phyloP scores from a whole-genome alignment of 2,113 vertebrate genomes.

The Ceyx margarethae region DNA sequence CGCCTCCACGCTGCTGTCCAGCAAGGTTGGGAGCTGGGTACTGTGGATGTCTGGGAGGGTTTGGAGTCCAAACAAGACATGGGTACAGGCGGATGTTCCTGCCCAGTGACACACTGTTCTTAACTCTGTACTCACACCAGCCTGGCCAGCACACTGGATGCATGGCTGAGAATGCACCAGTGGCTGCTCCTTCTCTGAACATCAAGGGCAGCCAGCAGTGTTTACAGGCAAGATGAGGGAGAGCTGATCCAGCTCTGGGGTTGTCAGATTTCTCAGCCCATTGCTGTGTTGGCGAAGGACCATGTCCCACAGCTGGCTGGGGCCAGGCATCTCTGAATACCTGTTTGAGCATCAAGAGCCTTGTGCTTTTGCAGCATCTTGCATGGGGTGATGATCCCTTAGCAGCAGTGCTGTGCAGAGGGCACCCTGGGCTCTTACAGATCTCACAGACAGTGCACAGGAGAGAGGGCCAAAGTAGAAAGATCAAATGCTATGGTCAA shows the following conservation, averaged over 20 bases:
- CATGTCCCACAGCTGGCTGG: neutral
- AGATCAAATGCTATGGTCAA: neutral
- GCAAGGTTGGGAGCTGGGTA: neutral
- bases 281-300: neutral
- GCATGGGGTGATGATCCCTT: rapidly evolving
- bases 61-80: neutral
- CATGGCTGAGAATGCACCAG: neutral
- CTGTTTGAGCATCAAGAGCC: neutral
- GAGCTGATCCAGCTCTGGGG: neutral
- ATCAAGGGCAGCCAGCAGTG: rapidly evolving
- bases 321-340: neutral
- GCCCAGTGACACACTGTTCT: neutral
- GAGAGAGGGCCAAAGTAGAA: neutral
- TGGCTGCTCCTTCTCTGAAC: neutral
- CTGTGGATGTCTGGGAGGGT: neutral
- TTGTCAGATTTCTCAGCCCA: neutral
- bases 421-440: rapidly evolving
- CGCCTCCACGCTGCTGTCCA: rapidly evolving
- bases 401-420: neutral
- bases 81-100: neutral
- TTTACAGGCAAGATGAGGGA: neutral
- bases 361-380: neutral
- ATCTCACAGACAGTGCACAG: neutral
- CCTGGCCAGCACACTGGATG: neutral
- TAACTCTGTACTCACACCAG: neutral